Percentiles rank a stretch among this genome's conserved stretches.
phyloP scores from a whole-genome alignment of 2,888 invertebrate genomes.

The Lissonota sp. region DNA sequence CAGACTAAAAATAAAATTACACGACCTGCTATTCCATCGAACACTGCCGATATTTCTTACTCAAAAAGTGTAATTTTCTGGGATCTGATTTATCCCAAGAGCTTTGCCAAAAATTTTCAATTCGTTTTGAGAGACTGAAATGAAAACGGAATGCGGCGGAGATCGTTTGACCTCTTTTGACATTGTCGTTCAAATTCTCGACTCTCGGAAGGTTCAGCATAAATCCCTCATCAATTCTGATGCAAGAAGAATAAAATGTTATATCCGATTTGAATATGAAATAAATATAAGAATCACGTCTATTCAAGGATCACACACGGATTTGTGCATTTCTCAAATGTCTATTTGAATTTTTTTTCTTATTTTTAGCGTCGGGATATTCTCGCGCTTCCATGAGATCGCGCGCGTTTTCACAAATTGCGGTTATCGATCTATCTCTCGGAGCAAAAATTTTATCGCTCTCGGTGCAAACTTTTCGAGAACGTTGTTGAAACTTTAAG shows the following conservation, averaged over 20 bases:
- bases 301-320: no score
- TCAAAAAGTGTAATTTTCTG: no score
- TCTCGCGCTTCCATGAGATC: not conserved
- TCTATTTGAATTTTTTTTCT: conserved; percentile 11
- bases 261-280: no score
- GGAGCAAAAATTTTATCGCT: conserved; percentile 44
- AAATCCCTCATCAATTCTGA: not conserved
- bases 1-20: no score
- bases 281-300: no score
- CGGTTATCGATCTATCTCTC: conserved; percentile 42
- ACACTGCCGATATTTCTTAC: no score
- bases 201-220: not conserved
- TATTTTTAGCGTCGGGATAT: not conserved
- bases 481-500: conserved; percentile 54
- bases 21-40: no score
- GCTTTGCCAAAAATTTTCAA: no score
- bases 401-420: not conserved
- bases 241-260: no score
- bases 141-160: no score
- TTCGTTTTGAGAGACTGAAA: no score
- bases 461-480: conserved; percentile 22
- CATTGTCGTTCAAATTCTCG: not conserved
- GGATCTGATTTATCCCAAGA: no score
- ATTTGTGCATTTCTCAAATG: conserved; percentile 2
- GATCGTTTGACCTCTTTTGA: not conserved